Evolutionary conservation across 2,888 invertebrate species (phyloP).

Genomic region (Drosophila neonasuta): DNA sequence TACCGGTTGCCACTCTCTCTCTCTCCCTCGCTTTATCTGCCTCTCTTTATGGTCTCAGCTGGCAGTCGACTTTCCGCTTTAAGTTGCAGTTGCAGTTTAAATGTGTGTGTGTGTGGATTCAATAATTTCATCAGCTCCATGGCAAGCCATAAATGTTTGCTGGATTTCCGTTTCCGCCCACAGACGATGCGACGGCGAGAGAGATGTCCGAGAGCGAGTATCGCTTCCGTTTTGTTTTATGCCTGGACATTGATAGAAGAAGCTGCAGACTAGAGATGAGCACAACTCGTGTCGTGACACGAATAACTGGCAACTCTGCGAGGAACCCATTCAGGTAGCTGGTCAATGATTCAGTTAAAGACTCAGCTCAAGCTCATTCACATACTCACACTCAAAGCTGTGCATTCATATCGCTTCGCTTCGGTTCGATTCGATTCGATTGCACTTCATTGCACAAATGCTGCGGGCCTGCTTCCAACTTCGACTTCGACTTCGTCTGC

Average conservation of each 20-base stretch:
- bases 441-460: constrained; percentile 73
- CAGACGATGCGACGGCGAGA: constrained; percentile 13
- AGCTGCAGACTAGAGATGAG: constrained; percentile 24
- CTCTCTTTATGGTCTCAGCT: constrained; percentile 15
- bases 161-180: constrained; percentile 60
- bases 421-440: constrained; percentile 62
- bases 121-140: constrained; percentile 47
- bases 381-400: not conserved
- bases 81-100: constrained; percentile 45
- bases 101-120: constrained; percentile 60
- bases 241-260: constrained; percentile 11
- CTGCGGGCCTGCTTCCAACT: constrained; percentile 33
- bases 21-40: not conserved
- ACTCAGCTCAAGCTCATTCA: constrained; percentile 2
- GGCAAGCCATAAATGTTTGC: constrained; percentile 55
- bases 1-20: constrained; percentile 34
- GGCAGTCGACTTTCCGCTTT: constrained; percentile 22
- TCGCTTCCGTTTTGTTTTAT: constrained; percentile 61
- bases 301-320: not conserved
- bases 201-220: constrained; percentile 19
- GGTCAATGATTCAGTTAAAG: constrained; percentile 4
- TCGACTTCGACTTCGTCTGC: not conserved
- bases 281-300: constrained; percentile 31
- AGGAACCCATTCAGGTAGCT: constrained; percentile 20
- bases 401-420: constrained; percentile 39